These are phyloP conservation scores for Pleuronectes platessa DNA, from an alignment of 2,113 vertebrate genomes.

Conservation along the genomic window DNA sequence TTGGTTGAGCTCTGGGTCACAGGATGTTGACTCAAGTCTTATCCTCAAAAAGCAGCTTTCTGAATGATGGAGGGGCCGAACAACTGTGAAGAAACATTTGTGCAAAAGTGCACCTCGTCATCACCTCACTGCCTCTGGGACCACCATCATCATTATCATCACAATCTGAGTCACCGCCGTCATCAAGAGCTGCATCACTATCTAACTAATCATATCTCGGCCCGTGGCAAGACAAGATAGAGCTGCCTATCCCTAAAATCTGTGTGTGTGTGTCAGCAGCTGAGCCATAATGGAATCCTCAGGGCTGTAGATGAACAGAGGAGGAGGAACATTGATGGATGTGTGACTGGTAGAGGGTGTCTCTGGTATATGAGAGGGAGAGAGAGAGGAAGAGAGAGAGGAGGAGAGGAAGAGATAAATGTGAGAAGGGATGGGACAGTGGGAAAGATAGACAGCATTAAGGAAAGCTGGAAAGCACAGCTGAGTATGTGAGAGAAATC, in stretches of 20 bases:
- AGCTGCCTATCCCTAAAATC: slow-evolving; percentile 40
- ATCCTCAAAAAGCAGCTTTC: slow-evolving; percentile 1
- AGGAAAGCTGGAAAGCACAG: neutral
- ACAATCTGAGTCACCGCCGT: slow-evolving; percentile 19
- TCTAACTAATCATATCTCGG: slow-evolving; percentile 61
- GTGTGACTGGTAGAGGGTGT: slow-evolving; percentile 65
- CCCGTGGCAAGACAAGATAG: slow-evolving; percentile 55
- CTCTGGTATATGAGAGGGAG: slow-evolving; percentile 42
- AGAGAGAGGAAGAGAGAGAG: neutral
- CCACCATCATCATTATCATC: slow-evolving; percentile 15
- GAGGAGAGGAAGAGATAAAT: slow-evolving; percentile 2
- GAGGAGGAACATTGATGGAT: slow-evolving; percentile 67
- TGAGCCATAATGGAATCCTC: slow-evolving; percentile 73
- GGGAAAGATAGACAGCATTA: neutral
- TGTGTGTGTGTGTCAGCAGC: slow-evolving; percentile 21
- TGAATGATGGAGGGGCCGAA: slow-evolving; percentile 13
- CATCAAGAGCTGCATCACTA: slow-evolving; percentile 47
- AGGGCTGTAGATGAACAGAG: slow-evolving; percentile 60
- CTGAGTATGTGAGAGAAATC: slow-evolving; percentile 1
- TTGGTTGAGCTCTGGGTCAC: neutral
- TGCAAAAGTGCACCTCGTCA: slow-evolving; percentile 32
- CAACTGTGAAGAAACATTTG: slow-evolving; percentile 14
- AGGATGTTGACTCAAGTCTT: slow-evolving; percentile 8
- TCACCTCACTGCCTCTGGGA: slow-evolving; percentile 39
- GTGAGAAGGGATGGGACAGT: slow-evolving; percentile 13